Evolutionary conservation across 2,888 invertebrate species (phyloP).

Genomic region (Andrena camellia): DNA sequence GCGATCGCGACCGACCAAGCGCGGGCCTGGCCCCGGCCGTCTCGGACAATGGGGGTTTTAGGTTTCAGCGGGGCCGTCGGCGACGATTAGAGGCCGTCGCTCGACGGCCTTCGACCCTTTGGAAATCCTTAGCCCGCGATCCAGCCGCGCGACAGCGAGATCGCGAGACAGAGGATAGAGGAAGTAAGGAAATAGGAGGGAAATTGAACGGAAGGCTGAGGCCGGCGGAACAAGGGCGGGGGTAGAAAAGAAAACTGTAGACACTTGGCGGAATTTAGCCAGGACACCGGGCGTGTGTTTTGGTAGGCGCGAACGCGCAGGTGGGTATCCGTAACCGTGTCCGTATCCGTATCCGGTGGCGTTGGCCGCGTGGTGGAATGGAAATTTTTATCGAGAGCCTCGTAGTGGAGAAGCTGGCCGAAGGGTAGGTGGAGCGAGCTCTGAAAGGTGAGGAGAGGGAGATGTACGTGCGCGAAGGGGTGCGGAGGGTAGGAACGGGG

Average conservation of each 20-base stretch:
- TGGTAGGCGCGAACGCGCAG: background rate
- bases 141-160: background rate
- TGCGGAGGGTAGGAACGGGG: conserved; percentile 7
- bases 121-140: background rate
- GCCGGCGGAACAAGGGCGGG: too few species aligned
- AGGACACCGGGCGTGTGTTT: background rate
- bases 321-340: background rate
- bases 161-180: background rate
- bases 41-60: background rate
- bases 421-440: conserved; percentile 22
- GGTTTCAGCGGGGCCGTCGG: background rate
- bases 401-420: conserved; percentile 30
- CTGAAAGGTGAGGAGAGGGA: conserved; percentile 37
- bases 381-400: conserved; percentile 52
- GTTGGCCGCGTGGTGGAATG: conserved; percentile 28
- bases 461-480: conserved; percentile 1
- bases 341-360: background rate
- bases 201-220: too few species aligned
- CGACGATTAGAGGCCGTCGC: background rate
- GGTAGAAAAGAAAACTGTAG: too few species aligned
- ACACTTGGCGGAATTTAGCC: background rate
- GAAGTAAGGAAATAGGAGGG: too few species aligned
- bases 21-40: background rate
- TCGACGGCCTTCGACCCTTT: background rate
- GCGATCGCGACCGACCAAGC: conserved; percentile 60